A percentile compares a stretch with the other conserved stretches of the same genome.
These are phyloP conservation scores for Dasypolia templi DNA, from an alignment of 2,888 invertebrate genomes.

Conservation along the genomic window DNA sequence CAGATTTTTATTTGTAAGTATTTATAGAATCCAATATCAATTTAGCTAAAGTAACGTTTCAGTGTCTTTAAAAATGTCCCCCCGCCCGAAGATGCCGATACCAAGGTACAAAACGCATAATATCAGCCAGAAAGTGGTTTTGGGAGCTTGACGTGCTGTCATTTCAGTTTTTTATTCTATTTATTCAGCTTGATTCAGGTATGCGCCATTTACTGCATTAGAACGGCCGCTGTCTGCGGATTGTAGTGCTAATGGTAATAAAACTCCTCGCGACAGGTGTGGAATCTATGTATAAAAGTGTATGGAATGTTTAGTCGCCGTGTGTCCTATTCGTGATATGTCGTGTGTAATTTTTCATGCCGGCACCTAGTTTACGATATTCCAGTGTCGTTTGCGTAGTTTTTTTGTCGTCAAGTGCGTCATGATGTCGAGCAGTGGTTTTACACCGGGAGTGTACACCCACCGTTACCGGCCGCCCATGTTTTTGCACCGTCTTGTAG, in stretches of 20 bases:
- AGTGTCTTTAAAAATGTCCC: conserved; percentile 78
- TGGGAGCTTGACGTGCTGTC: conserved; percentile 86
- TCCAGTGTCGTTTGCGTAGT: conserved; percentile 75
- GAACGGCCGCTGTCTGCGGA: conserved; percentile 81
- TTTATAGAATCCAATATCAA: conserved; percentile 89
- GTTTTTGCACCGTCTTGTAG: conserved; percentile 57
- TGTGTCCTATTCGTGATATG: conserved; percentile 73
- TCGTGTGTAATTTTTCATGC: conserved; percentile 77
- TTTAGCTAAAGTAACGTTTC: conserved; percentile 82
- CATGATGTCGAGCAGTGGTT: conserved; percentile 66
- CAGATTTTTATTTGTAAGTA: conserved; percentile 91
- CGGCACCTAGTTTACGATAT: conserved; percentile 82
- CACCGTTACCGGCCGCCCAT: conserved; percentile 33
- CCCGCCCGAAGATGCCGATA: conserved; percentile 75
- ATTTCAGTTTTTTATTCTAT: conserved; percentile 87
- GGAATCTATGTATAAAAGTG: conserved; percentile 74
- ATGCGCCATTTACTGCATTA: conserved; percentile 89
- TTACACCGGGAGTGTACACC: conserved; percentile 55
- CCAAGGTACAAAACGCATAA: conserved; percentile 78
- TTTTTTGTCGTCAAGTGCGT: conserved; percentile 76
- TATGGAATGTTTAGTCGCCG: conserved; percentile 70
- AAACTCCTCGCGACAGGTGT: conserved; percentile 75
- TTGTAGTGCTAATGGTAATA: conserved; percentile 82
- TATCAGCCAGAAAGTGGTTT: conserved; percentile 74
- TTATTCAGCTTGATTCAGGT: conserved; percentile 88